A percentile compares a stretch with the other conserved stretches of the same genome.
Conservation (phyloP, 2,113 vertebrate genomes). For the Bufo bufo region DNA sequence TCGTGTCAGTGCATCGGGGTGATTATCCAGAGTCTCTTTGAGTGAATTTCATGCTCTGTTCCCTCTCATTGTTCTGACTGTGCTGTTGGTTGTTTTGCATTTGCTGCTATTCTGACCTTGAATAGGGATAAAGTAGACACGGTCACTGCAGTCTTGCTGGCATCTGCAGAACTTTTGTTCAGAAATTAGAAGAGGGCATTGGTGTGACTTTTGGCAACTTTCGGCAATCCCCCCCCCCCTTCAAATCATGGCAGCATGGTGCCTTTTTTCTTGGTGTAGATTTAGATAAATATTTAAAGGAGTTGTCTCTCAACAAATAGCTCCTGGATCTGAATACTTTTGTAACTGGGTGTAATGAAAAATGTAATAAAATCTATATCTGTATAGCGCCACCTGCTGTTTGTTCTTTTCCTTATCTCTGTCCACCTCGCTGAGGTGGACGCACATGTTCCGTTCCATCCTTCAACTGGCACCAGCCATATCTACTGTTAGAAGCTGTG, state of each 20-base stretch:
- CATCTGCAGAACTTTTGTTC: conserved; percentile 70
- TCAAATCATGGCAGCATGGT: neutral
- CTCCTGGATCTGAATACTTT: too few species aligned
- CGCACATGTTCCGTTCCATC: too few species aligned
- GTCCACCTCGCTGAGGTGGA: too few species aligned
- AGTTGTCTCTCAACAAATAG: too few species aligned
- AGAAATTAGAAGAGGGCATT: conserved; percentile 61
- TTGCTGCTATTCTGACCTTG: conserved; percentile 71
- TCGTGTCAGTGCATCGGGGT: conserved; percentile 66
- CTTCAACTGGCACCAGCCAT: too few species aligned
- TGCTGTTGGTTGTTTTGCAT: conserved; percentile 71
- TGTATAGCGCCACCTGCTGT: too few species aligned
- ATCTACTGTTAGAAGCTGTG: too few species aligned
- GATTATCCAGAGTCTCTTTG: conserved; percentile 68
- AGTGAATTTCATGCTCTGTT: conserved; percentile 70
- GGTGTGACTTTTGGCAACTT: conserved; percentile 59
- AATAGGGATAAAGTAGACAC: conserved; percentile 70
- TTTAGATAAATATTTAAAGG: neutral
- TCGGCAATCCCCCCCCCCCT: neutral
- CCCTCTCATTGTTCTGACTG: conserved; percentile 70
- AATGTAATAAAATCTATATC: too few species aligned
- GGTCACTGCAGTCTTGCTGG: conserved; percentile 67
- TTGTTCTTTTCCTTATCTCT: too few species aligned
- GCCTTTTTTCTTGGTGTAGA: neutral
- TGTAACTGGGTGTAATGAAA: too few species aligned